These are phyloP conservation scores for Pionites leucogaster DNA, from an alignment of 2,113 vertebrate genomes.

Conservation along the genomic window DNA sequence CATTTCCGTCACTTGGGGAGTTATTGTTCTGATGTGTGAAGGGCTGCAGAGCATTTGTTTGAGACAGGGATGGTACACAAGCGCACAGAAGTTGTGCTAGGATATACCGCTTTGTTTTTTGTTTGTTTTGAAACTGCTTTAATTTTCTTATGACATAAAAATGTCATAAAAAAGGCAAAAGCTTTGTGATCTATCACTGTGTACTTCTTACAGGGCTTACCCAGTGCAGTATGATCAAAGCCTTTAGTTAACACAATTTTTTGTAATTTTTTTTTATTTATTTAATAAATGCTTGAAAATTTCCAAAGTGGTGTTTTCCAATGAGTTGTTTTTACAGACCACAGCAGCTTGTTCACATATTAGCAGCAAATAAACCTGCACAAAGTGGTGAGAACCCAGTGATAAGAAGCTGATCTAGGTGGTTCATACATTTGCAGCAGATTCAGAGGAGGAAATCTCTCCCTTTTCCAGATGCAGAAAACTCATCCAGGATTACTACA, in stretches of 20 bases:
- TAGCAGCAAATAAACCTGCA: neutral
- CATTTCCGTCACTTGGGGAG: neutral
- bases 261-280: neutral
- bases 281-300: neutral
- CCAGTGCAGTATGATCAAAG: neutral
- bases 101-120: neutral
- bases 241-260: neutral
- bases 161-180: neutral
- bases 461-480: neutral
- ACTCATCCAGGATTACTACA: neutral
- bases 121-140: neutral
- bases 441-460: neutral
- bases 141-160: neutral
- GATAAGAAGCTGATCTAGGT: neutral
- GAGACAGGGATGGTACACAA: neutral
- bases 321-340: neutral
- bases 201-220: neutral
- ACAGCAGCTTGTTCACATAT: neutral
- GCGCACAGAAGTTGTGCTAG: neutral
- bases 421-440: neutral
- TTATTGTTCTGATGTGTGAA: slow-evolving; percentile 35
- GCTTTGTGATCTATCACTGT: neutral
- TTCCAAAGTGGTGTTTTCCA: neutral
- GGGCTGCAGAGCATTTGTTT: slow-evolving; percentile 28
- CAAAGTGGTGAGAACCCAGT: neutral